Base-by-base conservation (phyloP, 1,140 invertebrate genomes). In the Drosophila kepulauana region DNA sequence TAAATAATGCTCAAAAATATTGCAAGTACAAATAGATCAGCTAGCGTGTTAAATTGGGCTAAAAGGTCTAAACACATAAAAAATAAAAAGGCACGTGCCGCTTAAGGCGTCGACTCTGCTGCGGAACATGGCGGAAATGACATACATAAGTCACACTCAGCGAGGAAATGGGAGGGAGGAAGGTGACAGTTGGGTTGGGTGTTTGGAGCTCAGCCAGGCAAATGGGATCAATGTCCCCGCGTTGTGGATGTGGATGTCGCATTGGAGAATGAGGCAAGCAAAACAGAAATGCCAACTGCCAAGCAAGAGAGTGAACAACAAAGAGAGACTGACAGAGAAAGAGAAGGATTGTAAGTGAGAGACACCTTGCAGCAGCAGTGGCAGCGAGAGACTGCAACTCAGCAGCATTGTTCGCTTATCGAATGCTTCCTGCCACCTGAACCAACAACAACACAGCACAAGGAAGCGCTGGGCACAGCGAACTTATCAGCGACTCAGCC, bases 181-280 rank as follows among this genome's bases (percentile, higher is more conserved):
- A 61, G 48, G 28, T 25, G 20, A 25, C 20, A 25, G 30, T 16
- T 43, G 3, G 8, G 20, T 7, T 43, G 3, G 8, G 20, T 7
- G 68, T 38, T 16, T 33, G 38, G 45, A 16, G 41, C 38, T 43
- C 28, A 56, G 30, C 48, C 43, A 41, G 59, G 58, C 57, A 75
- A 87, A 88, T 88, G 84, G 84, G 85, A 88, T 80, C 84, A 88
- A 88, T 88, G 84, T 88, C 85, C 84, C 84, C 78, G 63, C 65
- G 3, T 35, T 52, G 41, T 5, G 16, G 30, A 76, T 46, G 41
- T 5, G 16, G 30, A 76, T 79, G 75, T 75, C 68, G 80, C 66
- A 61, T 15, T 11, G 28, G 64, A 81, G 81, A 85, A 85, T 54
- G 58, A 81, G 81, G 81, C 78, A 85, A 85, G 74, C 82, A 85